These are phyloP conservation scores for Arenaria interpres DNA, from an alignment of 2,113 vertebrate species.

Conservation along the genomic window DNA sequence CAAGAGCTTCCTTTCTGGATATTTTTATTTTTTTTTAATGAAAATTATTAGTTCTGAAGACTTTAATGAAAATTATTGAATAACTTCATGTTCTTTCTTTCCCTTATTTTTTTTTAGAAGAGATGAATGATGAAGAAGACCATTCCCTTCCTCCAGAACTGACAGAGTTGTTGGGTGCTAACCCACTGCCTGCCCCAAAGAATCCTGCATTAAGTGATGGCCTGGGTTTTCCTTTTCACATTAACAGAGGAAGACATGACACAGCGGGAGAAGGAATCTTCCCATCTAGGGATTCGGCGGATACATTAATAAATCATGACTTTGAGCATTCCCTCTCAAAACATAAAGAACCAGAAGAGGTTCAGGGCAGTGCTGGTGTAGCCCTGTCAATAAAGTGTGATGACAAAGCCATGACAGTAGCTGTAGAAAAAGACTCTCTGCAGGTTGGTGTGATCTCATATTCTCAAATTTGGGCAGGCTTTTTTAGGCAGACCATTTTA, in stretches of 20 bases:
- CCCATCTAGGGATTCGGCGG: slow-evolving; percentile 41
- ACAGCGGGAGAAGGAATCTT: slow-evolving; percentile 28
- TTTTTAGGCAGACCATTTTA: neutral
- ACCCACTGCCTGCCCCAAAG: slow-evolving; percentile 51
- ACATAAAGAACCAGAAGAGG: slow-evolving; percentile 79
- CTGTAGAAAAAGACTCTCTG: slow-evolving; percentile 87
- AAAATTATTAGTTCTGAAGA: neutral
- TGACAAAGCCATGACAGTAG: slow-evolving; percentile 85
- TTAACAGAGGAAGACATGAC: slow-evolving; percentile 71
- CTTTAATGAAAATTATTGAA: neutral
- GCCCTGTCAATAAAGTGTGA: slow-evolving; percentile 86
- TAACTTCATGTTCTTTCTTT: neutral
- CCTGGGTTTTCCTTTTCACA: slow-evolving; percentile 77
- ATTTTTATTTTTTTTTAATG: neutral
- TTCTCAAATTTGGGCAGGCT: neutral
- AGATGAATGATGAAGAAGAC: slow-evolving; percentile 80
- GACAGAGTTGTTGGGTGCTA: slow-evolving; percentile 73
- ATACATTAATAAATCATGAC: slow-evolving; percentile 54
- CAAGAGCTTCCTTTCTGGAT: neutral
- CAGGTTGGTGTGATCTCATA: slow-evolving; percentile 77
- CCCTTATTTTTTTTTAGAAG: slow-evolving; percentile 57
- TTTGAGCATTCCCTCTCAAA: slow-evolving; percentile 63
- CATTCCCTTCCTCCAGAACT: slow-evolving; percentile 83
- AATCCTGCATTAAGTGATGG: slow-evolving; percentile 47
- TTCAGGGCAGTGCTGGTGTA: slow-evolving; percentile 74